Base-by-base conservation (phyloP, 2,888 invertebrate genomes). In the Heliconius aoede region DNA sequence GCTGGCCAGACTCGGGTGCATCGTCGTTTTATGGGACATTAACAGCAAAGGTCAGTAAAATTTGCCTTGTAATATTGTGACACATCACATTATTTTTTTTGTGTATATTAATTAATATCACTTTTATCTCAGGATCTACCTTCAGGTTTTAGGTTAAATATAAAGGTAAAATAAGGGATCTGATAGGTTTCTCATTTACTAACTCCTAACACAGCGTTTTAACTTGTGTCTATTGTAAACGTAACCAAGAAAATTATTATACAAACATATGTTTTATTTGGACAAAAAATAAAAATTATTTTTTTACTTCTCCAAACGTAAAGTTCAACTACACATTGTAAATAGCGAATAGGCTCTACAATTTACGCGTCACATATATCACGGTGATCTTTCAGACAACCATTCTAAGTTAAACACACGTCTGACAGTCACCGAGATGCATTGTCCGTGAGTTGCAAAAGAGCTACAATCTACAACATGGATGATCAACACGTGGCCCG, bases 11-110 rank as follows among this genome's bases (percentile, higher is more conserved):
- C 95, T 97, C 76, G 97, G 97, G 73, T 97, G 97, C 81, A 96
- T 95, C 80, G 95, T 98, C 75, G 96, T 99, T 60, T 94, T 98
- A 75, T 98, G 98, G 98, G 99, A 99, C 90, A 97, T 99, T 82
- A 97, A 98, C 87, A 95, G 96, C 87, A 94, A 96, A 91, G 97
- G 97, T 97, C 83, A 95, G 95, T 92, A 79, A 61, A 46, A 76
- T 58, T 32, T 9, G 28, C 13, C 30, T 69, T 51, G n/a, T 55
- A 30, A 30, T 55, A 55, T 51, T n/a, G 68, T 32, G 15, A 65
- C 18, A 65, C 3, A 32, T 46, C 8, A 46, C 11, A n/a, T n/a
- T 60, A 13, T 28, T 61, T 8, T 64, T 65, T 65, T 40, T 36
- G 4, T 64, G 64, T 36, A 5, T 32, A 64, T 36, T 36, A 36